These are phyloP conservation scores for Notoglanidium macrostoma DNA, from an alignment of 2,797 vertebrate species.

Conservation along the genomic window DNA sequence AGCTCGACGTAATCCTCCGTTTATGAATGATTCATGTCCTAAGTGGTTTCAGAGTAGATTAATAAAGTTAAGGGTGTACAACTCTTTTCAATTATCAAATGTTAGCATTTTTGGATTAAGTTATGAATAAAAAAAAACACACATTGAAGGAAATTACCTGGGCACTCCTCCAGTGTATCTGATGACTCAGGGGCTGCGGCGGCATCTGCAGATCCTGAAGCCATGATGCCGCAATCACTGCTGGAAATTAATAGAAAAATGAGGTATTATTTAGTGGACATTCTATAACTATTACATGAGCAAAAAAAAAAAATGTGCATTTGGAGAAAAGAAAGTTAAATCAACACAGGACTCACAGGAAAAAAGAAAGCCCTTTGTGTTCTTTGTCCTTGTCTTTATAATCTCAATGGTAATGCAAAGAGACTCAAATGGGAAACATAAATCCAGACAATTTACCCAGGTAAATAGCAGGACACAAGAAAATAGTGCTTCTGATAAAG, in stretches of 20 bases:
- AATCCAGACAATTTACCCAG: background rate
- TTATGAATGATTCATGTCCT: slow-evolving; percentile 6
- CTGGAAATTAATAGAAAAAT: slow-evolving; percentile 56
- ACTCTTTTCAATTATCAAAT: background rate
- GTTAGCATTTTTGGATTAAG: background rate
- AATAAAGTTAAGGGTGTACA: background rate
- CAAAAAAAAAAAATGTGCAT: background rate
- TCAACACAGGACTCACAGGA: background rate
- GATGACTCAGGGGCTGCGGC: slow-evolving; percentile 70
- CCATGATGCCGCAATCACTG: slow-evolving; percentile 80
- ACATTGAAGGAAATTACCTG: slow-evolving; percentile 72
- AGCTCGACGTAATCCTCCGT: background rate
- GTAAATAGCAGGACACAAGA: background rate
- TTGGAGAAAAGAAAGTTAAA: background rate
- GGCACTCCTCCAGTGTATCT: slow-evolving; percentile 73
- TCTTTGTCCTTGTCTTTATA: background rate
- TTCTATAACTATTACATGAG: background rate
- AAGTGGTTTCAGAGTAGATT: background rate
- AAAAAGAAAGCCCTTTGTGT: background rate
- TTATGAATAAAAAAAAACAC: background rate
- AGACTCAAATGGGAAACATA: background rate
- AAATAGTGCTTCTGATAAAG: background rate
- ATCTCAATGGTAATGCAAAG: background rate
- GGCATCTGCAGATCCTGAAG: slow-evolving; percentile 73
- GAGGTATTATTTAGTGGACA: background rate